Percentiles rank a stretch among this genome's conserved stretches.
Evolutionary conservation across 2,888 invertebrate genomes (phyloP).

Genomic region (Cerastis rubricosa): DNA sequence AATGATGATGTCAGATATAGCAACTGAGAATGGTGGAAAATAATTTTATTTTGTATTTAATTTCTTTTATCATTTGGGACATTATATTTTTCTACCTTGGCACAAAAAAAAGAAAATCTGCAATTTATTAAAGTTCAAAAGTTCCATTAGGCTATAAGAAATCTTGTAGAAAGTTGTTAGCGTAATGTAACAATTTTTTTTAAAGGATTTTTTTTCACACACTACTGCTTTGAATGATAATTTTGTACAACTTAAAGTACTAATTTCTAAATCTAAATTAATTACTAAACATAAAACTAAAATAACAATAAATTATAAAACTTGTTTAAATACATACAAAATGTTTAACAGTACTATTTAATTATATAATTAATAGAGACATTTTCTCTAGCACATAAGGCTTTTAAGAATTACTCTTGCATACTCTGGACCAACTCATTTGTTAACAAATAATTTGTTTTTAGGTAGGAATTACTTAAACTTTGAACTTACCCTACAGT

Average conservation of each 20-base stretch:
- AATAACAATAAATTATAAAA: too few species aligned
- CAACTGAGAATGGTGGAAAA: neutral
- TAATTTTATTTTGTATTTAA: neutral
- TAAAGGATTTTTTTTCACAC: too few species aligned
- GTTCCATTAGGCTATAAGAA: too few species aligned
- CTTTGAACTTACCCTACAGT: conserved; percentile 92
- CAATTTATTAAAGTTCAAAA: neutral
- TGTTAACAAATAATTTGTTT: neutral
- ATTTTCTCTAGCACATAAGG: neutral
- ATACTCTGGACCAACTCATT: neutral
- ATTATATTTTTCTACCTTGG: too few species aligned
- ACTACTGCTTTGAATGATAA: too few species aligned
- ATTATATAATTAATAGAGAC: neutral
- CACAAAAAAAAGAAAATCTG: neutral
- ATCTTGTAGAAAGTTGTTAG: too few species aligned
- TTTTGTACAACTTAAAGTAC: too few species aligned
- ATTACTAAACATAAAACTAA: too few species aligned
- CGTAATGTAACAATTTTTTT: neutral
- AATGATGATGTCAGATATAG: neutral
- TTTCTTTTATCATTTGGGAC: neutral
- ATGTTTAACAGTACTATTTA: neutral
- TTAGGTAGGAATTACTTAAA: neutral
- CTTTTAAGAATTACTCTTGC: neutral
- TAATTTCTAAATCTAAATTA: too few species aligned
- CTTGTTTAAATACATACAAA: too few species aligned